phyloP scores from a whole-genome alignment of 2,888 invertebrate genomes.

The Onthophagus sagittarius region DNA sequence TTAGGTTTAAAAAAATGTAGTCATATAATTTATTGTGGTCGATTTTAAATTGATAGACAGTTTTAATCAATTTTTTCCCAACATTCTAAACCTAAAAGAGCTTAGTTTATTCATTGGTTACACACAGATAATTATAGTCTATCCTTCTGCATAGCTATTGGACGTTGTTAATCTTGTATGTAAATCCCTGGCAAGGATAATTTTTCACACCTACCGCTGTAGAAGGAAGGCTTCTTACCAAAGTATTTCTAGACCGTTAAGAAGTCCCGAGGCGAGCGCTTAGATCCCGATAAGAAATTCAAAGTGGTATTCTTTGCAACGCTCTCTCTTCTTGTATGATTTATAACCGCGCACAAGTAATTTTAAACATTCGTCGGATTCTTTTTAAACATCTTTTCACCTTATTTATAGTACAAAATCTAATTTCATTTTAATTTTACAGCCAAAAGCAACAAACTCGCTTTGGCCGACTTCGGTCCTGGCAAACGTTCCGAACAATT shows the following conservation, averaged over 20 bases:
- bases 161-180: not conserved
- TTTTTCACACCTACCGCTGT: not conserved
- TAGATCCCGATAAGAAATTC: not conserved
- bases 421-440: not conserved
- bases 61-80: no score
- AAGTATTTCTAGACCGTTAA: not conserved
- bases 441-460: not conserved
- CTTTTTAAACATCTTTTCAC: no score
- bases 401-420: not conserved
- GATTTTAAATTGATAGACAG: no score
- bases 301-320: conserved; percentile 3
- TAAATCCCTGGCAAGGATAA: not conserved
- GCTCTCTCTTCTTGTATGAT: not conserved
- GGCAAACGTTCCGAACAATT: not conserved
- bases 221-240: not conserved
- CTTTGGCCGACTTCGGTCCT: conserved; percentile 19
- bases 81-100: no score
- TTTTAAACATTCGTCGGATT: no score
- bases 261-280: not conserved
- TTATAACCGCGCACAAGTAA: not conserved
- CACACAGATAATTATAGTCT: not conserved
- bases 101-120: not conserved
- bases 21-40: no score
- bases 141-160: not conserved
- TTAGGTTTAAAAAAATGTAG: no score